Evolutionary conservation across 2,797 vertebrate genomes (phyloP), one percentile per base, ranked within the genome.

Genomic region (Morus bassanus): DNA sequence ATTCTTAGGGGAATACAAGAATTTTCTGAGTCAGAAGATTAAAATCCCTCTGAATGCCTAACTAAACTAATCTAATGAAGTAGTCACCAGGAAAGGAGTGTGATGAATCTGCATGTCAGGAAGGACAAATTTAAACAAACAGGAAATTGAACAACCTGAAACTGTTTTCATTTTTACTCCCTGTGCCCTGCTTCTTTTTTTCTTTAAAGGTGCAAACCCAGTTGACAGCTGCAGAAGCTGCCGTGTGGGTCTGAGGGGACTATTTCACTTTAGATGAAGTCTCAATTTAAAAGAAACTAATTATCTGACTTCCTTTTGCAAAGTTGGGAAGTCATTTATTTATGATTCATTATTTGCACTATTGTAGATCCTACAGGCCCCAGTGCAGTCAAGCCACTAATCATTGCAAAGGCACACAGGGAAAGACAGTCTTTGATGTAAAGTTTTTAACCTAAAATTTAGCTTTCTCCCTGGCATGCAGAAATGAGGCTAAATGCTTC

Each of bases 1-100:
- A 98, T 98, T 98, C 98, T 98, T 96, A 35, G 74, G 97, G 98
- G 98, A 98, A 98, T 98, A 98, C 97, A 98, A 97, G 98, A 98
- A 98, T 98, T 98, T 97, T 98, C 97, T 98, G 98, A 98, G 97
- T 98, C 98, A 98, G 96, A 98, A 97, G 94, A 97, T 95, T 96
- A 98, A 98, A 98, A 98, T 98, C 98, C 98, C 95, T 94, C 95
- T 95, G 95, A 98, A 98, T 98, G 97, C 89, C 97, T 96, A 85
- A 97, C 91, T 95, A 96, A 98, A 97, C 93, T 98, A 98, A 98
- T 97, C 96, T 97, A 98, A 98, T 98, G 97, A 98, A 98, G 97
- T 84, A 97, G 96, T 98, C 97, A 97, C 91, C 57, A 94, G 93
- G 93, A 97, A 96, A 96, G 87, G 80, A 94, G 93, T 94, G 88